Conservation (phyloP, 2,888 invertebrate genomes). For the Mycogona germanica region DNA sequence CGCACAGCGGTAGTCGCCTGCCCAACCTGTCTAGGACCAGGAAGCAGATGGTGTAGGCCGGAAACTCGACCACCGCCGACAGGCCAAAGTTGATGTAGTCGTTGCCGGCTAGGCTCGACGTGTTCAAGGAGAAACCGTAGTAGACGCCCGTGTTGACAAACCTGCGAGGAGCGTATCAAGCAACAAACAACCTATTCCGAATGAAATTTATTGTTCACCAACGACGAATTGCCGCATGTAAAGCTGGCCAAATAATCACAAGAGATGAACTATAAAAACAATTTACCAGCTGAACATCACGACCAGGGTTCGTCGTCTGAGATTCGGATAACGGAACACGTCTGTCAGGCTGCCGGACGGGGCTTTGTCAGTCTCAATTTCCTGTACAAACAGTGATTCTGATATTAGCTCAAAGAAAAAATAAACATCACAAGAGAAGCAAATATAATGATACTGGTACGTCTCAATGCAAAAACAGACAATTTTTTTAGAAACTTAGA, state of each 20-base stretch:
- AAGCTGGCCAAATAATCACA: neutral
- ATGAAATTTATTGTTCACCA: neutral
- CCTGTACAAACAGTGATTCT: constrained; percentile 3
- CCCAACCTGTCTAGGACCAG: constrained; percentile 57
- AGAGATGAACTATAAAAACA: neutral
- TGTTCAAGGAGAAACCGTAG: constrained; percentile 64
- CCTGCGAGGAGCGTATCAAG: constrained; percentile 43
- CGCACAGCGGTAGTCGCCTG: constrained; percentile 51
- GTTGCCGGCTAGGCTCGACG: constrained; percentile 56
- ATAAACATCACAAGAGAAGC: neutral
- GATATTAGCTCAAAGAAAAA: too few species aligned
- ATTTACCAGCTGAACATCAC: constrained; percentile 48
- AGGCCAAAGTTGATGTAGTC: constrained; percentile 58
- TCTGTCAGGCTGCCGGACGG: constrained; percentile 18
- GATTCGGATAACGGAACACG: constrained; percentile 46
- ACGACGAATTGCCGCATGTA: neutral
- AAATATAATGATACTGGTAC: neutral
- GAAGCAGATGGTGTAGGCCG: constrained; percentile 43
- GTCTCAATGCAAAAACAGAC: too few species aligned
- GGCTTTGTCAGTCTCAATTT: neutral
- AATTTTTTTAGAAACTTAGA: too few species aligned
- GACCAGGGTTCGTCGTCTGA: constrained; percentile 50
- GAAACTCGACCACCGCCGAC: constrained; percentile 61
- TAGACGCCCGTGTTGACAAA: constrained; percentile 64
- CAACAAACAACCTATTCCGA: neutral